Evolutionary conservation across 1,140 invertebrate genomes (phyloP), one percentile per base, ranked within the genome.

Genomic region (Leucophenga varia): DNA sequence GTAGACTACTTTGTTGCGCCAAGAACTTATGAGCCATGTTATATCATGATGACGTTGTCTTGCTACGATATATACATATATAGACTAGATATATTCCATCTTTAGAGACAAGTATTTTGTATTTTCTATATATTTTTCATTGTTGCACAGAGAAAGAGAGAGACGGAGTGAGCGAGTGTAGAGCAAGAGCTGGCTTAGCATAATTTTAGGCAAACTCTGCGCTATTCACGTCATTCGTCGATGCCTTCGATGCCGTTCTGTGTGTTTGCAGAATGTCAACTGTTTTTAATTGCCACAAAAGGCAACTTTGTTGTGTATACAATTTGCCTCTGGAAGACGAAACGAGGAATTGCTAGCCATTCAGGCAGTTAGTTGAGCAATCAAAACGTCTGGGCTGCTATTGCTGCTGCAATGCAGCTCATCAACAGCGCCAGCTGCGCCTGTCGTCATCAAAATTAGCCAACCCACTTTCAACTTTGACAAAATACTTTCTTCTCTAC

Each of bases 211-310:
- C 63, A 65, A 65, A 59, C 63, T 25, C 21, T 12, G 16, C 46
- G 52, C 25, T 13, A 32, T 44, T 39, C 36, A 47, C 37, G 45
- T 49, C 55, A 45, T 43, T 59, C n/a, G n/a, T n/a, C n/a, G n/a
- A 10, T 25, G 22, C 10, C 10, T 5, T 25, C 22, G 22, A 6
- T 25, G 22, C 10, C 22, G 22, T 25, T 25, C 10, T 25, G n/a
- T n/a, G n/a, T n/a, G 63, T 65, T 65, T 59, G 59, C 63, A 61
- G 54, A 63, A 65, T 67, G 63, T 65, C 63, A 65, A 65, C 63
- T 65, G 59, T 57, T 65, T 67, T 65, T 65, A 65, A 65, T 65
- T 65, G 63, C 63, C 55, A 49, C 51, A 59, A 43, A 52, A 49
- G 49, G 59, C 47, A 53, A 25, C 22, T 25, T 25, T 25, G 22